These are phyloP conservation scores for Premnoplex brunnescens DNA, from an alignment of 2,797 vertebrate species.

Conservation along the genomic window DNA sequence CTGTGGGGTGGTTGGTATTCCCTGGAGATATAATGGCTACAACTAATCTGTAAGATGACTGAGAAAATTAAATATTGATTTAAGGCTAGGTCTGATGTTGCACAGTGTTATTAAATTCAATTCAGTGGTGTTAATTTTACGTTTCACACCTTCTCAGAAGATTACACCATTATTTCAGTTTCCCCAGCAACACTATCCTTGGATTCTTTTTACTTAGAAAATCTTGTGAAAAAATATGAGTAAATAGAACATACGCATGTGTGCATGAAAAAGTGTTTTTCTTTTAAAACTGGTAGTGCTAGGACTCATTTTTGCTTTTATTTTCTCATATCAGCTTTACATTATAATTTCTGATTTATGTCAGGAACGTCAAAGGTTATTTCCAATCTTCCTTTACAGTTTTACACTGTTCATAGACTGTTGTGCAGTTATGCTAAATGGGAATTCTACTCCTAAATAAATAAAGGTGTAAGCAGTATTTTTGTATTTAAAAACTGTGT, in stretches of 20 bases:
- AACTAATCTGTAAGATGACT: conserved; percentile 27
- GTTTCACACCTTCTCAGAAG: conserved; percentile 55
- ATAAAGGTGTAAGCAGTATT: background rate
- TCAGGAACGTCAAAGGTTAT: background rate
- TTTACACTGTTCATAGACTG: background rate
- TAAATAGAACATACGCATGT: background rate
- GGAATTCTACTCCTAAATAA: background rate
- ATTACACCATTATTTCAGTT: conserved; percentile 67
- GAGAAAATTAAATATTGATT: conserved; percentile 81
- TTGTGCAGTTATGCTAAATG: background rate
- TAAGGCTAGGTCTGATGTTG: conserved; percentile 32
- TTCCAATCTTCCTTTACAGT: background rate
- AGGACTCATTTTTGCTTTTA: background rate
- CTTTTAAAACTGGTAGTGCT: background rate
- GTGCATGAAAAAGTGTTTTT: background rate
- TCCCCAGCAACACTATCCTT: background rate
- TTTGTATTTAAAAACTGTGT: background rate
- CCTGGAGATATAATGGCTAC: conserved; percentile 39
- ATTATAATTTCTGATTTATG: background rate
- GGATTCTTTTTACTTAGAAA: conserved; percentile 5
- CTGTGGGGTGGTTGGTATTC: background rate
- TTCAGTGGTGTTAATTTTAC: conserved; percentile 72
- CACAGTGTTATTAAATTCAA: conserved; percentile 69
- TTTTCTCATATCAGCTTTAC: background rate
- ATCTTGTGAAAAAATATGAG: conserved; percentile 15